These are phyloP conservation scores for Nesogale talazaci DNA, from an alignment of 2,113 vertebrate species.

Conservation along the genomic window DNA sequence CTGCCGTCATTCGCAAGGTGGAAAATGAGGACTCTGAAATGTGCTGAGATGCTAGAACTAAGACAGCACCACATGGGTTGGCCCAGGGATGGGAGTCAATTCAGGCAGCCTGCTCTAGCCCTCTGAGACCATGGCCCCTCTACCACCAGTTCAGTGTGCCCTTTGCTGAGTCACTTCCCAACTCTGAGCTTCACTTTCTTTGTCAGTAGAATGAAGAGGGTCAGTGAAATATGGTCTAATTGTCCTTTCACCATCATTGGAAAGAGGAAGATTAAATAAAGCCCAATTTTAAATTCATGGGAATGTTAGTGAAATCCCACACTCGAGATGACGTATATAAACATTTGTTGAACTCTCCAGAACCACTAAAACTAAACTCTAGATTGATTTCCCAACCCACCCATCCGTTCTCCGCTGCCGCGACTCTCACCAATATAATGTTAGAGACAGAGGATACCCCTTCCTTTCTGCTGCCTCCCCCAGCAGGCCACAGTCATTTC, in stretches of 20 bases:
- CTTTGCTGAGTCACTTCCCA: background rate
- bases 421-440: background rate
- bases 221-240: background rate
- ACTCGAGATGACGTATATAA: background rate
- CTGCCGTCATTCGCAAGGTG: too few species aligned
- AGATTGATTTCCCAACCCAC: background rate
- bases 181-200: background rate
- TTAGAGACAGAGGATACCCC: background rate
- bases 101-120: background rate
- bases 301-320: conserved; percentile 13
- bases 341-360: background rate
- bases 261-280: conserved; percentile 26
- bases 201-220: background rate
- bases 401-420: background rate
- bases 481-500: background rate
- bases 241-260: background rate
- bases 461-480: background rate
- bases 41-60: background rate
- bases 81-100: background rate
- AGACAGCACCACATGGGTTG: background rate
- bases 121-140: background rate
- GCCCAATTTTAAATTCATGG: background rate
- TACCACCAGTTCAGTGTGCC: background rate
- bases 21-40: background rate
- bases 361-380: background rate